These are phyloP conservation scores for Cricetomys ansorgei DNA, from an alignment of 2,113 vertebrate species.

Conservation along the genomic window DNA sequence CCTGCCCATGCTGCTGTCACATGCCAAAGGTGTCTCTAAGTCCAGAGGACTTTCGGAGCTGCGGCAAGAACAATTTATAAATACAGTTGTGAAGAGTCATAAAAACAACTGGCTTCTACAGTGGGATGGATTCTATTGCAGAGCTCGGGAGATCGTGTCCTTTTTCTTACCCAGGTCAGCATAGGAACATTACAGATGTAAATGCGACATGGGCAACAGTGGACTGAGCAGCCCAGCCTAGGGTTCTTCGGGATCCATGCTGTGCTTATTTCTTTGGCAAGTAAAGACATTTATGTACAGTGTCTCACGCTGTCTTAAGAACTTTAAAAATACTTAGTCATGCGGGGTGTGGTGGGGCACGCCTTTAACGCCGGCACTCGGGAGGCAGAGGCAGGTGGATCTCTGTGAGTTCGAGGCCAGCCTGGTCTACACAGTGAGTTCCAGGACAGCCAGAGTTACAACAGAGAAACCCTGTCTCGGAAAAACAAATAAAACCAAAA, in stretches of 20 bases:
- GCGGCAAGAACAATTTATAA: not conserved
- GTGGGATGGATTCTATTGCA: not conserved
- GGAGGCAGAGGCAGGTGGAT: no score
- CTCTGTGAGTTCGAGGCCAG: no score
- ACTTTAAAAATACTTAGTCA: no score
- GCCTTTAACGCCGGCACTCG: no score
- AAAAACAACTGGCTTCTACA: constrained; percentile 37
- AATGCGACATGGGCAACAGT: not conserved
- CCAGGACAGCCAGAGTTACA: no score
- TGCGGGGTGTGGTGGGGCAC: no score
- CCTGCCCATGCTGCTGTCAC: not conserved
- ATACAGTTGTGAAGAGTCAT: constrained; percentile 27
- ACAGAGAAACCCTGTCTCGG: no score
- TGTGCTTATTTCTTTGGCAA: not conserved
- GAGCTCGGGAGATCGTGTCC: not conserved
- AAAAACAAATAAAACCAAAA: no score
- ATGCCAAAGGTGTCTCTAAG: not conserved
- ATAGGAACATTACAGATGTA: not conserved
- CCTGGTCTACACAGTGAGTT: no score
- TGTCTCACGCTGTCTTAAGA: not conserved
- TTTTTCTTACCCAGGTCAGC: not conserved
- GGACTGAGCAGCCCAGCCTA: not conserved
- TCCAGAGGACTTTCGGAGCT: constrained; percentile 27
- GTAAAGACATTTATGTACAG: not conserved
- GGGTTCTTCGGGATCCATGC: not conserved